Evolutionary conservation across 2,797 vertebrate genomes (phyloP).

Genomic region (Diplodus puntazzo): DNA sequence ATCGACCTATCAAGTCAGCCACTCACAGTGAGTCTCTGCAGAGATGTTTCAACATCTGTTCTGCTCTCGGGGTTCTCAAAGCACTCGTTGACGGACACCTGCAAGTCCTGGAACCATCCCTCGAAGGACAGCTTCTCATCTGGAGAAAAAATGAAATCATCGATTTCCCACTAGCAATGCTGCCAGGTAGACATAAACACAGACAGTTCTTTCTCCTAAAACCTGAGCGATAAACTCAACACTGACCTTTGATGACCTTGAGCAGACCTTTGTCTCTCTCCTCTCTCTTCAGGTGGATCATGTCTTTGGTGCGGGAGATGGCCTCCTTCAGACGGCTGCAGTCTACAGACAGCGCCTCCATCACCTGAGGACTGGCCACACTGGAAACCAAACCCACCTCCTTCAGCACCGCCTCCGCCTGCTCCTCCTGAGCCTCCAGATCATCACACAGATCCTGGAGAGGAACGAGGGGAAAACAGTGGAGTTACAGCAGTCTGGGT

Average conservation of each 20-base stretch:
- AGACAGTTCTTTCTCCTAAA: too few species aligned
- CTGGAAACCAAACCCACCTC: constrained; percentile 87
- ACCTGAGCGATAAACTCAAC: neutral
- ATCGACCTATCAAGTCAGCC: neutral
- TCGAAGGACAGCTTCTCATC: constrained; percentile 91
- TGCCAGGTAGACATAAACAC: too few species aligned
- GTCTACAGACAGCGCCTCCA: constrained; percentile 88
- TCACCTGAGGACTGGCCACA: constrained; percentile 84
- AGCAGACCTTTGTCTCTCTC: constrained; percentile 89
- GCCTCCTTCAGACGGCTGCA: constrained; percentile 74
- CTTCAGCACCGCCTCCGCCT: constrained; percentile 86
- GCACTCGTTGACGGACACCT: constrained; percentile 90
- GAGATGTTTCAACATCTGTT: constrained; percentile 83
- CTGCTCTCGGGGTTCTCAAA: constrained; percentile 91
- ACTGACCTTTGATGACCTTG: constrained; percentile 87
- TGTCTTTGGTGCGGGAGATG: constrained; percentile 85
- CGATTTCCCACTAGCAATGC: too few species aligned
- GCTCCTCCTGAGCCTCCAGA: constrained; percentile 89
- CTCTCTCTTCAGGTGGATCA: constrained; percentile 90
- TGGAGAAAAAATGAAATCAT: constrained; percentile 50
- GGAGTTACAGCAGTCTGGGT: neutral
- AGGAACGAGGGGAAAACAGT: neutral
- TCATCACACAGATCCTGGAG: constrained; percentile 88
- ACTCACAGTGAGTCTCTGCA: constrained; percentile 88
- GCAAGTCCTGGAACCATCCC: constrained; percentile 90